These are phyloP conservation scores for Amphilophus citrinellus DNA, from an alignment of 2,113 vertebrate genomes.

Conservation along the genomic window DNA sequence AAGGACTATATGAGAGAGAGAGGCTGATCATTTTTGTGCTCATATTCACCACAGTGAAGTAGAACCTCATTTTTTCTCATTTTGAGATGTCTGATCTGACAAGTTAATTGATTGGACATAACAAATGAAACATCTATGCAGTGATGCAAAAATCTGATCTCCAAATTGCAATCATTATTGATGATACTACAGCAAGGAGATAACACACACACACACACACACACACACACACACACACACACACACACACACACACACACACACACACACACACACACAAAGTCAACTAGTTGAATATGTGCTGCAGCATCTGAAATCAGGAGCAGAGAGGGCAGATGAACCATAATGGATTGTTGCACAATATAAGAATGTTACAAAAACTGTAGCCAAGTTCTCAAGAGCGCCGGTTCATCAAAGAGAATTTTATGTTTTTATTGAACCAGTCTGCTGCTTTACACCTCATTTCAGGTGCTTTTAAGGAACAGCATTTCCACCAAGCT, in stretches of 20 bases:
- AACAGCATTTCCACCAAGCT: not conserved
- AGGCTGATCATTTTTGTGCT: conserved; percentile 46
- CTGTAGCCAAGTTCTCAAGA: not conserved
- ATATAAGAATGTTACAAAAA: not conserved
- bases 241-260: rapidly evolving
- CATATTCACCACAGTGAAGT: conserved; percentile 25
- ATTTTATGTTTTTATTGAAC: not conserved
- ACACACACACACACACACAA: not conserved
- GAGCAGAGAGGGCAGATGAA: not conserved
- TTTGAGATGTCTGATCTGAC: conserved; percentile 56
- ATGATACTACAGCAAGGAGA: conserved; percentile 33
- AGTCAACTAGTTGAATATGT: conserved; percentile 25
- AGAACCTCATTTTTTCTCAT: conserved; percentile 55
- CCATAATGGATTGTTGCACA: not conserved
- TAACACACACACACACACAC: not conserved
- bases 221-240: too few relatives aligned
- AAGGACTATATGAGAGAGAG: conserved; percentile 29
- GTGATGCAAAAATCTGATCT: conserved; percentile 44
- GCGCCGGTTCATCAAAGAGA: not conserved
- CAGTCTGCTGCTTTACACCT: not conserved
- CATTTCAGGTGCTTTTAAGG: not conserved
- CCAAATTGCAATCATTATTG: conserved; percentile 51
- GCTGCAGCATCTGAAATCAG: conserved; percentile 19
- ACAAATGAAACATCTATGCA: conserved; percentile 54
- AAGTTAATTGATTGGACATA: conserved; percentile 69